A percentile compares a stretch with the other conserved stretches of the same genome.
These are phyloP conservation scores for Drosophila busckii DNA, from an alignment of 1,140 invertebrate species.

Conservation along the genomic window DNA sequence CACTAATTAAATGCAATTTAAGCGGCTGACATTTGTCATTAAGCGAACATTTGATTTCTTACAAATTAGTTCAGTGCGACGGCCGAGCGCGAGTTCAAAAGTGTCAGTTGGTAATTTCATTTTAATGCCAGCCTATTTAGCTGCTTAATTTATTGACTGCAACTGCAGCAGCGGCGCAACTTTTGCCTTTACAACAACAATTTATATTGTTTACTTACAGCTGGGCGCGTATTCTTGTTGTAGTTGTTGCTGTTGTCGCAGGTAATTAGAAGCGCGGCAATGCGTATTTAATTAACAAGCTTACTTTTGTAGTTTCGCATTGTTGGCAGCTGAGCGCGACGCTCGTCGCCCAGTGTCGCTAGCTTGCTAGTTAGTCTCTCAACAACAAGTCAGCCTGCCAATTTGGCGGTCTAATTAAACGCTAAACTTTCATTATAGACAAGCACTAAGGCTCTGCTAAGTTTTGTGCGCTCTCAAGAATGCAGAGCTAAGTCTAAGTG, in stretches of 20 bases:
- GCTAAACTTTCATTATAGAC: slow-evolving; percentile 62
- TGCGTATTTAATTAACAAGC: slow-evolving; percentile 75
- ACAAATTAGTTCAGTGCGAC: slow-evolving; percentile 12
- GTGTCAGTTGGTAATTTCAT: slow-evolving; percentile 32
- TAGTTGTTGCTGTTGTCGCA: slow-evolving; percentile 42
- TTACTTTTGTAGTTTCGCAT: slow-evolving; percentile 72
- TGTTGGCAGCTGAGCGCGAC: slow-evolving; percentile 33
- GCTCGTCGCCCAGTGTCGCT: slow-evolving; percentile 14
- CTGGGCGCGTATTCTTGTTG: slow-evolving; percentile 17
- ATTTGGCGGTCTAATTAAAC: slow-evolving; percentile 63
- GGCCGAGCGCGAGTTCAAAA: slow-evolving; percentile 16
- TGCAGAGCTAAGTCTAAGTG: slow-evolving; percentile 24
- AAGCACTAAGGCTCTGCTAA: not conserved
- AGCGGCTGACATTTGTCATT: slow-evolving; percentile 45
- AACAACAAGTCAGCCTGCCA: slow-evolving; percentile 17
- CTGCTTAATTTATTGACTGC: slow-evolving; percentile 21
- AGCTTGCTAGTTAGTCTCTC: slow-evolving; percentile 7
- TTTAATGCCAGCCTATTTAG: slow-evolving; percentile 25
- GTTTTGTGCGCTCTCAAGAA: not conserved
- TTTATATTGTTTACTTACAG: slow-evolving; percentile 27
- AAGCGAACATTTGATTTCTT: slow-evolving; percentile 27
- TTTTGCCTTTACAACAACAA: slow-evolving; percentile 55
- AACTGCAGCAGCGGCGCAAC: slow-evolving; percentile 18
- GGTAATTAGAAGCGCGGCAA: slow-evolving; percentile 70
- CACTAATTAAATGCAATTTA: slow-evolving; percentile 63